These are phyloP conservation scores for Myotis lucifugus DNA, from an alignment of 2,113 vertebrate species.

Conservation along the genomic window DNA sequence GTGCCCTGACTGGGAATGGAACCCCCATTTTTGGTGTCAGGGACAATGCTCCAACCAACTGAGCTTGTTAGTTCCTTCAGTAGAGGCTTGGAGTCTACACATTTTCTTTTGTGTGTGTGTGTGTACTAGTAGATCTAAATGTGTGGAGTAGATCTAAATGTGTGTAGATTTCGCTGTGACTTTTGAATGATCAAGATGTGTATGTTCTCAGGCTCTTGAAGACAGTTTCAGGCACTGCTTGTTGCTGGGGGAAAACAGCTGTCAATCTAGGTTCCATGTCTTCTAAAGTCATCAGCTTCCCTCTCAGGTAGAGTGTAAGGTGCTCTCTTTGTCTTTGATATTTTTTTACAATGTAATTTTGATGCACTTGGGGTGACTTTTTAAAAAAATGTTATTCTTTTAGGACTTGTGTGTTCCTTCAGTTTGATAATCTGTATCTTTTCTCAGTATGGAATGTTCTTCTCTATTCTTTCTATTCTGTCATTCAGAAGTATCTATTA, in stretches of 20 bases:
- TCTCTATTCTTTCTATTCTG: background rate
- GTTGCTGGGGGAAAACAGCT: background rate
- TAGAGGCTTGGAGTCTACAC: background rate
- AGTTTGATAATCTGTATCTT: background rate
- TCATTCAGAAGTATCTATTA: background rate
- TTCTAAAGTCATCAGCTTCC: background rate
- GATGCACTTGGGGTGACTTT: background rate
- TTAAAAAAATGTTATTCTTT: background rate
- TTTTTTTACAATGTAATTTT: background rate
- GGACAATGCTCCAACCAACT: background rate
- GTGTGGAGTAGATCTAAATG: background rate
- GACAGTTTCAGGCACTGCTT: background rate
- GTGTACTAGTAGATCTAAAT: background rate
- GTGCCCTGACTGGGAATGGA: background rate
- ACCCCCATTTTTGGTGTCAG: no score
- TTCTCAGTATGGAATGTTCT: background rate
- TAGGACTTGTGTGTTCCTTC: background rate
- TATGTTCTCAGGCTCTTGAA: background rate
- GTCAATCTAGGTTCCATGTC: background rate
- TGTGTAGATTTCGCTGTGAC: background rate
- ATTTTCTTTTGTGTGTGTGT: background rate
- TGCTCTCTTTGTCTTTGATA: slow-evolving; percentile 21
- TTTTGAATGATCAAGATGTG: background rate
- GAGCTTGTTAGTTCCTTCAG: background rate
- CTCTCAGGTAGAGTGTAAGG: background rate